These are phyloP conservation scores for Tribolium freemani DNA, from an alignment of 2,888 invertebrate species.

Conservation along the genomic window DNA sequence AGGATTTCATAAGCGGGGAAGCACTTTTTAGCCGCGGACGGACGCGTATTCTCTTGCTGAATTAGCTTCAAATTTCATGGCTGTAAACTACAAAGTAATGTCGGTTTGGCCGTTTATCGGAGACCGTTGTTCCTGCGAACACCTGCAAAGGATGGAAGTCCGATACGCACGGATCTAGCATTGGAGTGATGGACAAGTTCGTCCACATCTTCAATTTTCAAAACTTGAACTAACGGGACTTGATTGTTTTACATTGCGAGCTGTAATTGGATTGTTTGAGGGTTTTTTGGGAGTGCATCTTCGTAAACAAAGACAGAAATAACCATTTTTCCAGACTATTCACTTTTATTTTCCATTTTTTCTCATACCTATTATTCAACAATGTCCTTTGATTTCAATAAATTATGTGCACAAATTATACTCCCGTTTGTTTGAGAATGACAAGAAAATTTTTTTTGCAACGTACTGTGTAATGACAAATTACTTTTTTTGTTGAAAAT, in stretches of 20 bases:
- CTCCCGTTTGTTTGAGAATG: too few relatives aligned
- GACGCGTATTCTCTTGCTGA: conserved; percentile 11
- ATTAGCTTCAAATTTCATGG: conserved; percentile 36
- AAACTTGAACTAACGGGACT: background rate
- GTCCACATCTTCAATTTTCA: conserved; percentile 29
- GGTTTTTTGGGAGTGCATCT: too few relatives aligned
- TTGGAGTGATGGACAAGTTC: conserved; percentile 33
- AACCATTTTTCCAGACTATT: too few relatives aligned
- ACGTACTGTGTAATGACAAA: too few relatives aligned
- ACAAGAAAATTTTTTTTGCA: too few relatives aligned
- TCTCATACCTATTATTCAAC: too few relatives aligned
- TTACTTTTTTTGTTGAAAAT: too few relatives aligned
- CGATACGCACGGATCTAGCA: conserved; percentile 30
- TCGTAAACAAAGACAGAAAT: too few relatives aligned
- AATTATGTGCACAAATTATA: too few relatives aligned
- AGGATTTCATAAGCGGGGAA: conserved; percentile 1
- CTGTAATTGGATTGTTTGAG: background rate
- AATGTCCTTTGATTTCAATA: too few relatives aligned
- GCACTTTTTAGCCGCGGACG: conserved; percentile 4
- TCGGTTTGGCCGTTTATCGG: conserved; percentile 2
- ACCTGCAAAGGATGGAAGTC: conserved; percentile 32
- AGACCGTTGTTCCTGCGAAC: conserved; percentile 17
- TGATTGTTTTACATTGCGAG: background rate
- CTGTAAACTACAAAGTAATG: conserved; percentile 1
- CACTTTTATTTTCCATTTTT: too few relatives aligned